phyloP scores from a whole-genome alignment of 37 sponge, comb jelly and placozoan species.

The Beroe forskalii region DNA sequence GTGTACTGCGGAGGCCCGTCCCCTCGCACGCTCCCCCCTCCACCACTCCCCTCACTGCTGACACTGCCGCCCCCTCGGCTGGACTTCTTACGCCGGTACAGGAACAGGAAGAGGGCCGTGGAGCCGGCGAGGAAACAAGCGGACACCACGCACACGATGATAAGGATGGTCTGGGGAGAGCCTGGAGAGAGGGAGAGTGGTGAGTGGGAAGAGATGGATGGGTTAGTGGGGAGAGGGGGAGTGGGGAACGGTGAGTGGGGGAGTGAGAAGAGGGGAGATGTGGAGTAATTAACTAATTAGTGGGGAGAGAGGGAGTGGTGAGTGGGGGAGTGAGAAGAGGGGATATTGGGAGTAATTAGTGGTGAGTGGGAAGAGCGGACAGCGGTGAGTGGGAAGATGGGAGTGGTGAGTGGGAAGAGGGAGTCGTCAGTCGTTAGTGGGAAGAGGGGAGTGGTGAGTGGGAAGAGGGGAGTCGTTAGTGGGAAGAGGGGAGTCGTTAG shows the following conservation, averaged over 20 bases:
- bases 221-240: no score
- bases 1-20: slow-evolving; percentile 18
- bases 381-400: no score
- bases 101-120: not conserved
- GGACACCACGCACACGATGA: not conserved
- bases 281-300: not conserved
- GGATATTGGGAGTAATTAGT: no score
- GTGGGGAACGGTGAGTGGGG: not conserved
- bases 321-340: no score
- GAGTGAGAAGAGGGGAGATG: not conserved
- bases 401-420: no score
- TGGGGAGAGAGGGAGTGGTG: no score
- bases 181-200: not conserved
- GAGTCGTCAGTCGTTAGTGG: no score
- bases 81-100: slow-evolving; percentile 21
- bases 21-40: not conserved
- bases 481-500: no score
- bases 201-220: no score
- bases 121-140: slow-evolving; percentile 8
- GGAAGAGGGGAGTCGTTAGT: no score
- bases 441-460: no score
- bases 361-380: no score
- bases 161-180: slow-evolving; percentile 1
- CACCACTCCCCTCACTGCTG: not conserved
- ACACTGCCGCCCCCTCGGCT: not conserved